Percentiles rank a stretch among this genome's conserved stretches.
These are phyloP conservation scores for Percina caprodes DNA, from an alignment of 2,113 vertebrate species.

Conservation along the genomic window DNA sequence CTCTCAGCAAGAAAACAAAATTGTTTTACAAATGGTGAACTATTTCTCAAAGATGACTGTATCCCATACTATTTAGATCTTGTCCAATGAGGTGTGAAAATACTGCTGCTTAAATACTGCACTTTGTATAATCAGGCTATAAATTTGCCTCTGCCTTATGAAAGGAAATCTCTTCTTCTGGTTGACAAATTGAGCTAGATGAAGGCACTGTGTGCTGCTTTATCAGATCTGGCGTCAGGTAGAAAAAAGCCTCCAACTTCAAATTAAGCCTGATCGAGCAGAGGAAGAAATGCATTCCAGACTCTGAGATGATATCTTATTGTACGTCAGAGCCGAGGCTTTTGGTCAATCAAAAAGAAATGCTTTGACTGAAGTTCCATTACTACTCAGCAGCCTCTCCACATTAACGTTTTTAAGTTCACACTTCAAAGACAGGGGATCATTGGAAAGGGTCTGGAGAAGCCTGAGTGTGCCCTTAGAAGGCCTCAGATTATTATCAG, in stretches of 20 bases:
- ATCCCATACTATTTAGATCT: constrained; percentile 25
- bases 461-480: constrained; percentile 58
- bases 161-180: constrained; percentile 43
- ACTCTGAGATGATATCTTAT: constrained; percentile 74
- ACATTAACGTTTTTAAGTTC: constrained; percentile 53
- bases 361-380: constrained; percentile 67
- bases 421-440: constrained; percentile 71
- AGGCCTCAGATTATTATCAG: constrained; percentile 67
- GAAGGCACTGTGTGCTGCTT: constrained; percentile 45
- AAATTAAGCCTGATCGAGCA: constrained; percentile 70
- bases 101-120: constrained; percentile 28
- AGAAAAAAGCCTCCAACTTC: constrained; percentile 53
- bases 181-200: constrained; percentile 65
- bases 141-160: constrained; percentile 32
- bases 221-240: constrained; percentile 79
- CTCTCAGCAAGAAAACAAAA: not conserved
- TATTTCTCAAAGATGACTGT: not conserved
- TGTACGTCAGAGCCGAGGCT: constrained; percentile 53
- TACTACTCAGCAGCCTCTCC: constrained; percentile 43
- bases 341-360: constrained; percentile 63
- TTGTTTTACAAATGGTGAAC: not conserved
- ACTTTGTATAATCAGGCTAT: constrained; percentile 32
- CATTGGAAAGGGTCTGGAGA: constrained; percentile 49
- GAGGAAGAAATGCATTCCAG: constrained; percentile 73
- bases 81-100: constrained; percentile 51